Base-by-base conservation (phyloP, 2,797 vertebrate genomes). In the Acanthurus lineatus region DNA sequence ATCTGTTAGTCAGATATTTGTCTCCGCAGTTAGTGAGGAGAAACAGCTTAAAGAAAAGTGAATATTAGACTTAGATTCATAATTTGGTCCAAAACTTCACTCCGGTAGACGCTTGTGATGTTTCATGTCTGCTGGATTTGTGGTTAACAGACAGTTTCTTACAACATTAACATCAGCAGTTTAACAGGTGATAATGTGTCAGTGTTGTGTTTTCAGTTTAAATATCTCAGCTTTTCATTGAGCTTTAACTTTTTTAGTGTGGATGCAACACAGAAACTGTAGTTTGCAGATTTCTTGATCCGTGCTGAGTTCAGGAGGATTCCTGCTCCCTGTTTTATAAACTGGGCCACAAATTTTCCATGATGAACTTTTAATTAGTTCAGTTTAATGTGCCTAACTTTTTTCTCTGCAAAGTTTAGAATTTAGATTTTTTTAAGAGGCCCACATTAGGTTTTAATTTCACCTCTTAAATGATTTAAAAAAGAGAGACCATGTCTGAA, bases 251-350 rank as follows among this genome's bases (percentile, higher is more conserved):
- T 32, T 32, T 10, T 15, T 45, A 45, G 35, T 22, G n/a, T 25
- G 6, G 28, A 9, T 22, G 47, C 0, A 10, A 57, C 59, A 56
- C 48, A 57, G 45, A 63, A 12, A 67, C 49, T 14, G n/a, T 14
- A 66, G 11, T 48, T 1, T 22, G 10, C n/a, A 60, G 25, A 42
- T 51, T 35, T 58, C 16, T n/a, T 14, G 28, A 32, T 68, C 40
- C 59, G 54, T 65, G 9, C 16, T 48, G 16, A 49, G 9, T 38
- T 45, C 4, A 63, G 14, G 49, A 73, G 32, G 63, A 62, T 54
- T 59, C 44, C 57, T 59, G 62, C 75, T 79, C 60, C 28, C 51
- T 54, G 58, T n/a, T 15, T 62, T 6, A 51, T 28, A 65, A 84
- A 76, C 19, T 69, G 59, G 42, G 63, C 32, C 67, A 73, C 10